Evolutionary conservation across 2,888 invertebrate species (phyloP), one percentile per base, ranked within the genome.

Genomic region (Erebia ligea): DNA sequence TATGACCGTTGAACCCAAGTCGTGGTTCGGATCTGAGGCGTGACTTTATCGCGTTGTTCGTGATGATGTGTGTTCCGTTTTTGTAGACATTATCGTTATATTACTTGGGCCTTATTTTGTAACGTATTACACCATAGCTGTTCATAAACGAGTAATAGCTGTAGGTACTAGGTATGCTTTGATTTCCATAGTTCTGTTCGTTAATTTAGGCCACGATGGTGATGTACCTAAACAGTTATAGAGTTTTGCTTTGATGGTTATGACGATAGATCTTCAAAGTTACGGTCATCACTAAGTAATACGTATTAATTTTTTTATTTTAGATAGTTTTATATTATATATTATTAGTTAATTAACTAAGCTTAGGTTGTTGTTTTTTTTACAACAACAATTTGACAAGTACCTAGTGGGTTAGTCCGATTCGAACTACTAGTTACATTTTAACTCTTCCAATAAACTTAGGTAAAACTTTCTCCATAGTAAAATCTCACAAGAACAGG

Each of bases 1-100:
- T 78, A 82, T 82, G 83, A 80, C 74, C 83, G 76, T 82, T 85
- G 84, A 85, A 84, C 83, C 76, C 80, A 19, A 66, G 58, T 69
- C 69, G 72, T 69, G 75, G 75, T 76, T 67, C 40, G 67, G 40
- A 63, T 71, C 78, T 77, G 67, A 75, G 77, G 75, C 77, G 76
- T 80, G 79, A 79, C 80, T 80, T 81, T 69, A 76, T 76, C 73
- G 67, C 68, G 76, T 68, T 75, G 73, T 76, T 81, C 84, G 84
- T 84, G 84, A 83, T 81, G 65, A 68, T 65, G 62, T 61, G 52
- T 62, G 40, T 65, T 57, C 57, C 48, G 59, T 62, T 75, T 77
- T 75, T 76, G 68, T 73, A 56, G 67, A 68, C 68, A 69, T 66
- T 63, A 63, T 67, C 57, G 21, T 66, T 66, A 40, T 34, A 64